phyloP scores from a whole-genome alignment of 2,797 vertebrate species.

The Eupleurogrammus muticus region DNA sequence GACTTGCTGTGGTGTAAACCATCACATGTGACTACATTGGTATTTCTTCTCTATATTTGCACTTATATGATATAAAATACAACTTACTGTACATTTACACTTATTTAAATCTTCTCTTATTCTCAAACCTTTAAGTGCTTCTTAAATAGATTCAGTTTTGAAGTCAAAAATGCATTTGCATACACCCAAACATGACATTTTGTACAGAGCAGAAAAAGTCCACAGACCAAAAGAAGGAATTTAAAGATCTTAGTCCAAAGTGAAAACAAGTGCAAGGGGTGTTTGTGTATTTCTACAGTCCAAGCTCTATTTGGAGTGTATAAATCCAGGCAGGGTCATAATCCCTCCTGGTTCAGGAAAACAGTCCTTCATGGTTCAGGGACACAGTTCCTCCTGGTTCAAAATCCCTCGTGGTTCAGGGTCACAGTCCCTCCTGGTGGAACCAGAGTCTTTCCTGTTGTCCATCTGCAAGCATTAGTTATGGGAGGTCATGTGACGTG shows the following conservation, averaged over 20 bases:
- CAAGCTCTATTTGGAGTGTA: constrained; percentile 34
- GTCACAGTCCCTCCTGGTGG: constrained; percentile 15
- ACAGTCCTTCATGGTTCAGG: too few relatives aligned
- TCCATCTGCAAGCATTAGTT: constrained; percentile 83
- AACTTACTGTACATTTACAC: constrained; percentile 93
- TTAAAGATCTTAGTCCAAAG: constrained; percentile 70
- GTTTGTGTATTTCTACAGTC: constrained; percentile 30
- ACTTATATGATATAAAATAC: constrained; percentile 95
- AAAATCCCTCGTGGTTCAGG: too few relatives aligned
- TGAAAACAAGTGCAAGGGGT: constrained; percentile 89
- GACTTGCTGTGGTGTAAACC: constrained; percentile 79
- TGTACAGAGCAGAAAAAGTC: constrained; percentile 68
- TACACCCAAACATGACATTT: constrained; percentile 92
- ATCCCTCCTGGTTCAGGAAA: constrained; percentile 21
- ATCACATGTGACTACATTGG: constrained; percentile 79
- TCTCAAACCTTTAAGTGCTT: constrained; percentile 93
- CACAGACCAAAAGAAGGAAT: constrained; percentile 50
- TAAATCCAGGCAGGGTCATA: constrained; percentile 57
- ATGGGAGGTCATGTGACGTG: constrained; percentile 98
- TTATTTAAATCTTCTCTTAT: constrained; percentile 88
- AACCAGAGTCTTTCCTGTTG: too few relatives aligned
- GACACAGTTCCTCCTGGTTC: constrained; percentile 17
- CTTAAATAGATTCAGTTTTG: constrained; percentile 92
- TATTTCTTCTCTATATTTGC: constrained; percentile 87
- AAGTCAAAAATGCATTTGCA: constrained; percentile 93